A percentile compares a stretch with the other conserved stretches of the same genome.
Evolutionary conservation across 2,797 vertebrate genomes (phyloP).

Genomic region (Urophycis tenuis): DNA sequence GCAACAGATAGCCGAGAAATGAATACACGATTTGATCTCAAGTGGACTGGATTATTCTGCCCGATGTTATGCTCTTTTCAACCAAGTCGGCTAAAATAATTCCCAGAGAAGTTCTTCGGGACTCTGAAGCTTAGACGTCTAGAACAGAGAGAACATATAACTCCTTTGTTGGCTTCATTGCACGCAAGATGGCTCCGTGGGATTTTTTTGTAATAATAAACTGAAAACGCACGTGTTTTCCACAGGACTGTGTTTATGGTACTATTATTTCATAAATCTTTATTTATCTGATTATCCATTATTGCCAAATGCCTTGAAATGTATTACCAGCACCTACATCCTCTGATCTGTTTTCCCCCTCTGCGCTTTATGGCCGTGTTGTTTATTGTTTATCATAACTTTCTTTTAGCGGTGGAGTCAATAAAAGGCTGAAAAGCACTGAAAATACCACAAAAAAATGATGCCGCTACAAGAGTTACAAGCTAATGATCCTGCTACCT

Average conservation of each 20-base stretch:
- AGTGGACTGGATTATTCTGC: background rate
- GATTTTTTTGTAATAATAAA: background rate
- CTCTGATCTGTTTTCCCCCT: background rate
- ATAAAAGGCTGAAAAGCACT: background rate
- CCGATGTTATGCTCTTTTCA: background rate
- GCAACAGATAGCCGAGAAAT: background rate
- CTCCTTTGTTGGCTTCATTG: background rate
- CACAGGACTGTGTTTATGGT: background rate
- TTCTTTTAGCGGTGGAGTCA: background rate
- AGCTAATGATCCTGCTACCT: slow-evolving; percentile 9
- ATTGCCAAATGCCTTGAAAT: background rate
- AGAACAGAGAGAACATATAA: background rate
- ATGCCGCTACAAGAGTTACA: background rate
- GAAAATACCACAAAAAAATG: background rate
- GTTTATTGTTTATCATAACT: background rate
- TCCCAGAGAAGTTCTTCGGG: background rate
- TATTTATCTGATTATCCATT: background rate
- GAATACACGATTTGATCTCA: background rate
- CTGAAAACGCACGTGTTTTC: background rate
- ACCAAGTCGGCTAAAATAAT: background rate
- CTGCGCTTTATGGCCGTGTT: background rate
- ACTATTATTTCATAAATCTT: background rate
- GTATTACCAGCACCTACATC: background rate
- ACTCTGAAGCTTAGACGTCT: no score
- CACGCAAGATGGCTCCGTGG: background rate